Conservation (phyloP, 2,113 vertebrate species). For the Odontesthes bonariensis region DNA sequence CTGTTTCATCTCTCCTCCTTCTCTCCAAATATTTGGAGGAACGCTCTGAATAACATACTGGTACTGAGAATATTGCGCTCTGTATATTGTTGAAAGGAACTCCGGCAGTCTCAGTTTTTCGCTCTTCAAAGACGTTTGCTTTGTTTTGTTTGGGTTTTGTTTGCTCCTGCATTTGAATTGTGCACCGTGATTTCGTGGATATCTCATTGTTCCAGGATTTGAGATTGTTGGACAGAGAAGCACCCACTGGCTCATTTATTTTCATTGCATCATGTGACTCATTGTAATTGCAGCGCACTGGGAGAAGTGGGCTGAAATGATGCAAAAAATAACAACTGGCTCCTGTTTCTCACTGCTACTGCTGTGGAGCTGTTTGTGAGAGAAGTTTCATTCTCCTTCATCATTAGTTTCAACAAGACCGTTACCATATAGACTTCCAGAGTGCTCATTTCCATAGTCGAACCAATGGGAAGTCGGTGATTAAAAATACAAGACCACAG, state of each 20-base stretch:
- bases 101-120: constrained; percentile 75
- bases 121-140: constrained; percentile 81
- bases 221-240: constrained; percentile 77
- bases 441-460: constrained; percentile 62
- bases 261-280: constrained; percentile 77
- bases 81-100: constrained; percentile 89
- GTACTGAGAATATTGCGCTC: constrained; percentile 79
- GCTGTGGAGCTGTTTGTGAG: constrained; percentile 49
- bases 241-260: constrained; percentile 80
- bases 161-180: constrained; percentile 80
- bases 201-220: constrained; percentile 83
- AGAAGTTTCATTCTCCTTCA: constrained; percentile 61
- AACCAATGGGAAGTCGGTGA: constrained; percentile 67
- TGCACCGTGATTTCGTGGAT: constrained; percentile 80
- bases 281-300: constrained; percentile 72
- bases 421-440: constrained; percentile 42
- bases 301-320: constrained; percentile 58
- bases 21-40: constrained; percentile 86
- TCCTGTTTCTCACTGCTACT: constrained; percentile 66
- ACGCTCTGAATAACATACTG: constrained; percentile 82
- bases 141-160: constrained; percentile 84
- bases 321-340: constrained; percentile 69
- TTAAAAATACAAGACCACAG: constrained; percentile 72
- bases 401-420: constrained; percentile 59
- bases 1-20: constrained; percentile 85